Conservation (phyloP, 2,888 invertebrate species). For the Drosophila mayaguana region DNA sequence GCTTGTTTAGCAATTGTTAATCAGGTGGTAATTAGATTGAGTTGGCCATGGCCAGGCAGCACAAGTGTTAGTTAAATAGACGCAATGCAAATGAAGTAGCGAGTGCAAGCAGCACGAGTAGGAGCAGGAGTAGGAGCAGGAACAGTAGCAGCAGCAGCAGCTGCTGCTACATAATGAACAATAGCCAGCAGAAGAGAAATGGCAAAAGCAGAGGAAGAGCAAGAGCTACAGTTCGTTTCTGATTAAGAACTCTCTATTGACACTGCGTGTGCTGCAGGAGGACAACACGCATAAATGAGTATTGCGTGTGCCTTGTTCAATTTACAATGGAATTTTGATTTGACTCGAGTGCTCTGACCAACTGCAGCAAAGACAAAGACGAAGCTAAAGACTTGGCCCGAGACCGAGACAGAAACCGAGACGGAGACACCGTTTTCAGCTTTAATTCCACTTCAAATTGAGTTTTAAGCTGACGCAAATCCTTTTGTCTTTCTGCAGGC, state of each 20-base stretch:
- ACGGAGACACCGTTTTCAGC: not conserved
- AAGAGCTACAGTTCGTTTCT: slow-evolving; percentile 13
- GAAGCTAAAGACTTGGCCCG: not conserved
- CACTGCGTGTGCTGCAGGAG: slow-evolving; percentile 34
- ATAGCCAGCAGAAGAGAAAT: not conserved
- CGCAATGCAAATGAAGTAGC: not conserved
- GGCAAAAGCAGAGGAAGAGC: too few species aligned
- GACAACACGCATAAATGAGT: slow-evolving; percentile 15
- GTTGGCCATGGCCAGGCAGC: not conserved
- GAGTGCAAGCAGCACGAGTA: not conserved
- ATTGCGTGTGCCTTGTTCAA: slow-evolving; percentile 28
- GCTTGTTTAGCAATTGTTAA: not conserved
- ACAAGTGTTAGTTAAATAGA: slow-evolving; percentile 1
- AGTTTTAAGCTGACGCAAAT: slow-evolving; percentile 8
- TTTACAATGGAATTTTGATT: slow-evolving; percentile 49
- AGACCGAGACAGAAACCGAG: not conserved
- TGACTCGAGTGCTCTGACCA: slow-evolving; percentile 17
- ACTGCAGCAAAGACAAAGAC: not conserved
- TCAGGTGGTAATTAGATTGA: slow-evolving; percentile 24
- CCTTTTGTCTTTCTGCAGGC: slow-evolving; percentile 87
- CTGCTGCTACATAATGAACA: not conserved
- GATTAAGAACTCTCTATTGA: slow-evolving; percentile 55
- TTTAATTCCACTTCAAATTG: slow-evolving; percentile 14
- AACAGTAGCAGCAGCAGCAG: not conserved
- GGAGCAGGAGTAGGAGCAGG: not conserved